Percentiles rank a stretch among this genome's conserved stretches.
Conservation (phyloP, 2,888 invertebrate genomes). For the Xestia xanthographa region DNA sequence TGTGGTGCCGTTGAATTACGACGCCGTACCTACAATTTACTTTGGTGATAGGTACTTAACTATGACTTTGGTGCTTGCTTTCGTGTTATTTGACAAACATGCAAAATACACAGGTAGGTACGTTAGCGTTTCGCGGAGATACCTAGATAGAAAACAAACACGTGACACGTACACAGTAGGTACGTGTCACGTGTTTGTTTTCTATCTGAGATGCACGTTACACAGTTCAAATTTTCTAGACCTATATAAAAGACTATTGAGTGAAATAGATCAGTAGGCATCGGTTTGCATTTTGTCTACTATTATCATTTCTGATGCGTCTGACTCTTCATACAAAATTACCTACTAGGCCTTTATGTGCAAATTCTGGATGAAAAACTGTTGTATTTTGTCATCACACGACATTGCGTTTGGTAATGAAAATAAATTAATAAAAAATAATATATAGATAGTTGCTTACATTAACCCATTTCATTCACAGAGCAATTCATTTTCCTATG, state of each 20-base stretch:
- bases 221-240: not conserved
- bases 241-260: not conserved
- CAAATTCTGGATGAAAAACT: not conserved
- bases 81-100: not conserved
- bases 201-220: not conserved
- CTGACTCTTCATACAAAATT: not conserved
- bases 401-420: not conserved
- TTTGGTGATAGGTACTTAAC: slow-evolving; percentile 21
- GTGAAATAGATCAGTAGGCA: not conserved
- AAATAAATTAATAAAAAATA: not conserved
- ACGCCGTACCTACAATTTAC: slow-evolving; percentile 47
- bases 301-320: not conserved
- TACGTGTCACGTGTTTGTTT: not conserved
- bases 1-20: slow-evolving; percentile 59
- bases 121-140: not conserved
- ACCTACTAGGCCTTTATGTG: not conserved
- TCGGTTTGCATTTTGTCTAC: not conserved
- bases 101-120: not conserved
- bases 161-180: too few relatives aligned
- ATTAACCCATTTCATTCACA: not conserved
- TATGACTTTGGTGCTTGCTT: slow-evolving; percentile 14
- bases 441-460: not conserved
- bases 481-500: not conserved
- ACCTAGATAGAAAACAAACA: too few relatives aligned
- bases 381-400: not conserved